Evolutionary conservation across 1,140 invertebrate genomes (phyloP).

Genomic region (silkworm (Bombyx mori)): ASM3026992v2 NC_085132.1:966001-966500

Average conservation of each 20-base stretch:
- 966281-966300: constrained; percentile 38
- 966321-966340: background rate
- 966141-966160: constrained; percentile 66
- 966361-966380: constrained; percentile 35
- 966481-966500: constrained; percentile 58
- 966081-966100: constrained; percentile 59
- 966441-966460: constrained; percentile 44
- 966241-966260: constrained; percentile 66
- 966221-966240: constrained; percentile 74
- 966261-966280: constrained; percentile 42
- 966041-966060: constrained; percentile 34
- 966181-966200: constrained; percentile 77
- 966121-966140: constrained; percentile 64
- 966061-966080: constrained; percentile 66
- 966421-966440: constrained; percentile 56
- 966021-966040: background rate
- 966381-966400: constrained; percentile 56
- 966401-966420: constrained; percentile 58
- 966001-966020: background rate
- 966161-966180: constrained; percentile 71
- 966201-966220: constrained; percentile 73
- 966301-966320: constrained; percentile 52
- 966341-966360: constrained; percentile 1
- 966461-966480: constrained; percentile 45
- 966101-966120: constrained; percentile 58